Conservation (phyloP, 23 tunicate species). For the Corella eumyota region DNA sequence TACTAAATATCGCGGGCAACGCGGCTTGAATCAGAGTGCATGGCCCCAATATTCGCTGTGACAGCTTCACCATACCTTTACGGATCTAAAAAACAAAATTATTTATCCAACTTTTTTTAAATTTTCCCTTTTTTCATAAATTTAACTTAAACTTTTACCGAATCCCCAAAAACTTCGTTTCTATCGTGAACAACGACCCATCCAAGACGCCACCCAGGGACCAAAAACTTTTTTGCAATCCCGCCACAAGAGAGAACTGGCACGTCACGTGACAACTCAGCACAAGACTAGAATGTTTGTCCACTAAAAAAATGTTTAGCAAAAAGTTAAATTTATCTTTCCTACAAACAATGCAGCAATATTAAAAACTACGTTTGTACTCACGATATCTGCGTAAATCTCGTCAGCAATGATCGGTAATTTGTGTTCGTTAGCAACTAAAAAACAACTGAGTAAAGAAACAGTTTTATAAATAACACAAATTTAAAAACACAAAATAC, state of each 20-base stretch:
- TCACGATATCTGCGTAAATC: conserved; percentile 87
- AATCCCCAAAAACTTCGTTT: conserved; percentile 45
- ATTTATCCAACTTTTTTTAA: not conserved
- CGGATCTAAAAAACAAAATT: conserved; percentile 34
- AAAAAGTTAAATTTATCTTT: not conserved
- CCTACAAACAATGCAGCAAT: not conserved
- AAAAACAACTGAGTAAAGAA: conserved; percentile 9
- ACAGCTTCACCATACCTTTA: conserved; percentile 30
- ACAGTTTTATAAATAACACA: not conserved
- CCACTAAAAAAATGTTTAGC: conserved; percentile 36
- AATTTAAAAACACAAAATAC: conserved; percentile 11
- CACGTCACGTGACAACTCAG: conserved; percentile 33
- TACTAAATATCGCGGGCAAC: conserved; percentile 45
- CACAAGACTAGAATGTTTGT: conserved; percentile 33
- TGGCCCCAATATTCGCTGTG: conserved; percentile 75
- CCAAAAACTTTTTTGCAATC: conserved; percentile 65
- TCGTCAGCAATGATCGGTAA: conserved; percentile 92
- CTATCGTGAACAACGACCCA: conserved; percentile 93
- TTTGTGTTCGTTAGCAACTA: conserved; percentile 68
- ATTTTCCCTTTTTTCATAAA: no score
- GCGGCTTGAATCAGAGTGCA: conserved; percentile 75
- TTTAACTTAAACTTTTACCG: conserved; percentile 28
- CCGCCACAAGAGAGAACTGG: conserved; percentile 80
- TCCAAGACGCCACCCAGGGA: conserved; percentile 92
- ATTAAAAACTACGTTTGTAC: no score